Percentiles rank a stretch among this genome's conserved stretches.
Evolutionary conservation across 2,113 vertebrate species (phyloP).

Genomic region (Scomber scombrus): DNA sequence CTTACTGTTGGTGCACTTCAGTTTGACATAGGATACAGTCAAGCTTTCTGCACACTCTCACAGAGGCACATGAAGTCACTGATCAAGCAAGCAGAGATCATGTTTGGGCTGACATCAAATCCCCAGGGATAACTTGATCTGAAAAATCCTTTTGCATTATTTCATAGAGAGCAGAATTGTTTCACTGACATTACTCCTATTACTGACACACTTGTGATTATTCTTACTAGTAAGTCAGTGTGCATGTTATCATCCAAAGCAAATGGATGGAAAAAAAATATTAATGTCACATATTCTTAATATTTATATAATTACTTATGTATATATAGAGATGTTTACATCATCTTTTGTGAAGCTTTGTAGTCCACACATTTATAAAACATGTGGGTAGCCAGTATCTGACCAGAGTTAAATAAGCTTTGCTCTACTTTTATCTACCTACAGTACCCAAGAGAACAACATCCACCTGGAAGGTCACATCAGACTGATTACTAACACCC

Average conservation of each 20-base stretch:
- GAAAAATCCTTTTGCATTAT: constrained; percentile 21
- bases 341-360: neutral
- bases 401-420: constrained; percentile 22
- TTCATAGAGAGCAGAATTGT: constrained; percentile 20
- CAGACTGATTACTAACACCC: constrained; percentile 35
- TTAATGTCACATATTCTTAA: neutral
- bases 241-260: neutral
- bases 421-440: constrained; percentile 42
- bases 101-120: constrained; percentile 30
- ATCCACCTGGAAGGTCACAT: constrained; percentile 51
- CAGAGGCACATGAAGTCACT: constrained; percentile 10
- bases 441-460: constrained; percentile 32
- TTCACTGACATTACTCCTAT: neutral
- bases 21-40: constrained; percentile 18
- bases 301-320: neutral
- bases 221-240: neutral
- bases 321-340: neutral
- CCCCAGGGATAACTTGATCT: constrained; percentile 17
- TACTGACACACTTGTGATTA: neutral
- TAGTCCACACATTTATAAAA: constrained; percentile 10
- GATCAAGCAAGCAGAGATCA: constrained; percentile 2
- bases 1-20: neutral
- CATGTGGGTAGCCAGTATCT: constrained; percentile 27
- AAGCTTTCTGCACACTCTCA: neutral
- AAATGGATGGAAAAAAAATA: neutral